Evolutionary conservation across 2,113 vertebrate species (phyloP).

Genomic region (Anguilla japonica): DNA sequence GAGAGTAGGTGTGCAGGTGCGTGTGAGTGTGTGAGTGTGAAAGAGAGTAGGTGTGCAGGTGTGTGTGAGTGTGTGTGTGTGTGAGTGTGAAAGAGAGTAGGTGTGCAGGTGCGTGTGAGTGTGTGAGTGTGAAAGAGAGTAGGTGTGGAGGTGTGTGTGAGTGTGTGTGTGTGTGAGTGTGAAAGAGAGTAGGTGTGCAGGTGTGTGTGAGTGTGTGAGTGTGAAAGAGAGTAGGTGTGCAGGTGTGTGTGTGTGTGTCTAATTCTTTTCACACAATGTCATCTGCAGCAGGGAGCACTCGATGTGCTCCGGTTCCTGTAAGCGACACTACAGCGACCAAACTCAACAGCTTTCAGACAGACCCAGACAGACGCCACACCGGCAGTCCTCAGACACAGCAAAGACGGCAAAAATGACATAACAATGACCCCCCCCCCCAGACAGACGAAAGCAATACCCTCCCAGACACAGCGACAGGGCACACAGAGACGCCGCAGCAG

Average conservation of each 20-base stretch:
- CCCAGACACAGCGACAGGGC: neutral
- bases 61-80: too few relatives aligned
- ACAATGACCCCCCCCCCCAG: too few relatives aligned
- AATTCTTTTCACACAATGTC: neutral
- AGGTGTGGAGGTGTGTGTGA: too few relatives aligned
- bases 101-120: neutral
- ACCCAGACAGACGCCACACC: neutral
- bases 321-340: neutral
- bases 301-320: neutral
- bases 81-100: neutral
- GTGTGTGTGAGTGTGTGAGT: too few relatives aligned
- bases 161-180: too few relatives aligned
- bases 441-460: neutral
- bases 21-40: too few relatives aligned
- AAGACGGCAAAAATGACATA: neutral
- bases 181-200: too few relatives aligned
- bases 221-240: too few relatives aligned
- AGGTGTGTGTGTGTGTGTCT: neutral
- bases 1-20: too few relatives aligned
- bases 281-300: neutral
- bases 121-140: too few relatives aligned
- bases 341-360: conserved; percentile 37
- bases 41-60: too few relatives aligned
- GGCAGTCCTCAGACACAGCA: too few relatives aligned
- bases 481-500: neutral